These are phyloP conservation scores for Phaonia tiefii DNA, from an alignment of 2,888 invertebrate species.

Conservation along the genomic window DNA sequence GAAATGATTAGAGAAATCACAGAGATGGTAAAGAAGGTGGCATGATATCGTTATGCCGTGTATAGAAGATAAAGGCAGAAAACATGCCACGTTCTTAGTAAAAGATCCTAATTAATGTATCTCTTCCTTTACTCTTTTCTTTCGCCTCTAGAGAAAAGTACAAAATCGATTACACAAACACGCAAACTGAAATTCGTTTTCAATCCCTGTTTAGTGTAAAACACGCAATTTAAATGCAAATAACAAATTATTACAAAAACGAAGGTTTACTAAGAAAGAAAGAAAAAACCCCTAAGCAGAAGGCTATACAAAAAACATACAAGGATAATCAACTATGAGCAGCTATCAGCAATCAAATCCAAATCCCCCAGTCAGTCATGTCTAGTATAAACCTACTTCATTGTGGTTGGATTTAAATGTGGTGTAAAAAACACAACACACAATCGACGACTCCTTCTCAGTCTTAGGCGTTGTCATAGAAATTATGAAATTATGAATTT, in stretches of 20 bases:
- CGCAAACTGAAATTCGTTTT: slow-evolving; percentile 52
- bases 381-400: not conserved
- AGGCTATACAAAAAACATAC: not conserved
- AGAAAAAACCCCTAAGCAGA: not conserved
- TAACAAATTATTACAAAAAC: slow-evolving; percentile 26
- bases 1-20: too few species aligned
- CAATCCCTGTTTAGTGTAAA: slow-evolving; percentile 47
- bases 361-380: not conserved
- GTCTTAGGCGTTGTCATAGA: not conserved
- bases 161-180: slow-evolving; percentile 65
- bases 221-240: slow-evolving; percentile 57
- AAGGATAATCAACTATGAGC: slow-evolving; percentile 12
- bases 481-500: slow-evolving; percentile 15
- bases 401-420: not conserved
- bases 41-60: not conserved
- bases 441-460: not conserved
- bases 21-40: too few species aligned
- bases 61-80: too few species aligned
- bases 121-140: not conserved
- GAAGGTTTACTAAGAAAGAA: not conserved
- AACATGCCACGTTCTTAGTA: too few species aligned
- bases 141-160: slow-evolving; percentile 5
- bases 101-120: too few species aligned
- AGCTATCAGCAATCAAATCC: not conserved
- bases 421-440: too few species aligned